Percentiles rank a stretch among this genome's conserved stretches.
These are phyloP conservation scores for Mercenaria mercenaria DNA, from an alignment of 1,140 invertebrate species.

Conservation along the genomic window DNA sequence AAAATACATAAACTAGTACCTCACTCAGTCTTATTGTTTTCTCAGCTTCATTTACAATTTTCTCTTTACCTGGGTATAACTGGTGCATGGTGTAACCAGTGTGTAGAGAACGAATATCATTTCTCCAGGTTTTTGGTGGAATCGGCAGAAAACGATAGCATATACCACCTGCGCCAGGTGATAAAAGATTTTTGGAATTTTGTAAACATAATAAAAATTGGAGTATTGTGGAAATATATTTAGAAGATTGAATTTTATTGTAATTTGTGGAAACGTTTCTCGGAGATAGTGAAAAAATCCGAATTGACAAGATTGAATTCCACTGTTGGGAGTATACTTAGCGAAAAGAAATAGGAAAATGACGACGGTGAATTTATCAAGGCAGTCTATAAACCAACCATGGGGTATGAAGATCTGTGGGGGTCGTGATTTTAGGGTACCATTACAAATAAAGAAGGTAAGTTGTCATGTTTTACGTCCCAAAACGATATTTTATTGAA, in stretches of 20 bases:
- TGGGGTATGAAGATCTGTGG: conserved; percentile 62
- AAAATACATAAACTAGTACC: background rate
- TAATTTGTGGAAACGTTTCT: background rate
- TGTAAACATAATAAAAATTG: background rate
- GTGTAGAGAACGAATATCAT: conserved; percentile 3
- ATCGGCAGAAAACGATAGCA: background rate
- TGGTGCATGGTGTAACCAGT: conserved; percentile 14
- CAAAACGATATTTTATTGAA: too few relatives aligned
- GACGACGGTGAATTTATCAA: conserved; percentile 43
- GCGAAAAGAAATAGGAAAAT: background rate
- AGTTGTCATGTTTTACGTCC: too few relatives aligned
- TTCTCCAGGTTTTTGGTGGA: background rate
- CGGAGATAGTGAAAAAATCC: background rate
- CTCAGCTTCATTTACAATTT: background rate
- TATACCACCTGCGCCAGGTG: conserved; percentile 5
- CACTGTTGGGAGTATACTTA: too few relatives aligned
- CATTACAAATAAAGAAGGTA: conserved; percentile 63
- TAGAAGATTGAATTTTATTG: background rate
- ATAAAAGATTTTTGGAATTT: background rate
- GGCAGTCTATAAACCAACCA: conserved; percentile 47
- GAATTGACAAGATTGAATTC: background rate
- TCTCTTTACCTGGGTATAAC: background rate
- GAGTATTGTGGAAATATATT: background rate
- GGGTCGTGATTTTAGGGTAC: conserved; percentile 54
- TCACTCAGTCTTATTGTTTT: background rate